These are phyloP conservation scores for Lacerta agilis DNA, from an alignment of 2,797 vertebrate species.

Conservation along the genomic window DNA sequence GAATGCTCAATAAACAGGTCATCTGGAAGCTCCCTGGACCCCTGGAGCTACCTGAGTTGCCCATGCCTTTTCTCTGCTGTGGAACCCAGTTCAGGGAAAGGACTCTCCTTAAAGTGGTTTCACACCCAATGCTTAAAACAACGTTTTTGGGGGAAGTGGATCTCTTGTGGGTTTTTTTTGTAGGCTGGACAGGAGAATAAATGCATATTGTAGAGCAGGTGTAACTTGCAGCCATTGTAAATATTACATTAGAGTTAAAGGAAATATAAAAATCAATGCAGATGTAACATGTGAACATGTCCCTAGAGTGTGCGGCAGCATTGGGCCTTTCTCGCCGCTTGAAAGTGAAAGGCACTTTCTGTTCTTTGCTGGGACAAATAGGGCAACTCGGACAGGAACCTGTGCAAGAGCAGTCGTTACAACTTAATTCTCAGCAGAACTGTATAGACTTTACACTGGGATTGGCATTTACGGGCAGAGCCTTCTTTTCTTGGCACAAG, in stretches of 20 bases:
- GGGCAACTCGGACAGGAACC: background rate
- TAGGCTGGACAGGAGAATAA: background rate
- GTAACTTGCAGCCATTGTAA: background rate
- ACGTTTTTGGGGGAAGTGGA: no score
- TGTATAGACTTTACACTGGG: slow-evolving; percentile 1
- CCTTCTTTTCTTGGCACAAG: background rate
- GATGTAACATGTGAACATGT: no score
- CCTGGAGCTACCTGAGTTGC: background rate
- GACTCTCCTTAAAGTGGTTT: background rate
- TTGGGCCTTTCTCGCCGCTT: background rate
- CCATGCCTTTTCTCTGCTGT: background rate
- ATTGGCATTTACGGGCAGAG: slow-evolving; percentile 42
- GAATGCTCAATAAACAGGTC: no score
- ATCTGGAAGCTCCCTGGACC: background rate
- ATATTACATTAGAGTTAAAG: background rate
- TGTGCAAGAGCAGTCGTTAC: background rate
- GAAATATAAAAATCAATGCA: background rate
- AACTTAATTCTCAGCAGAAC: rapidly evolving
- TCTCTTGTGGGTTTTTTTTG: background rate
- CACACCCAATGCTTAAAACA: background rate
- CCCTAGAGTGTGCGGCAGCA: background rate
- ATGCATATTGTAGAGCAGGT: background rate
- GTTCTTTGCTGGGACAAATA: background rate
- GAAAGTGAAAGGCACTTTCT: background rate
- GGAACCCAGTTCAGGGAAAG: background rate